Conservation (phyloP, 2,113 vertebrate genomes). For the Tyrannus savana region DNA sequence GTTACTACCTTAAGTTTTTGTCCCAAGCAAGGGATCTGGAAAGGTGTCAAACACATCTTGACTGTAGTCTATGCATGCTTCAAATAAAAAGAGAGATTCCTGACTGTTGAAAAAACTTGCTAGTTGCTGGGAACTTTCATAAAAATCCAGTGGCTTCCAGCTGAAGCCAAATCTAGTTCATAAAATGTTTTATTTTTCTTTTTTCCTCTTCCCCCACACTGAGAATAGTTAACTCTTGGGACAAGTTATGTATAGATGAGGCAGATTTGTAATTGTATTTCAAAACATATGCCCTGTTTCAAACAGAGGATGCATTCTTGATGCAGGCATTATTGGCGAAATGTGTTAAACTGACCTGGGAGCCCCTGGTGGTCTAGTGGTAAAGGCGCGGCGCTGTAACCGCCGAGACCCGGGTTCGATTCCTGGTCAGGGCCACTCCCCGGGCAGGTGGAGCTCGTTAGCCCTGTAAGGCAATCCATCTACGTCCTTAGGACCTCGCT, state of each 20-base stretch:
- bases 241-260: not conserved
- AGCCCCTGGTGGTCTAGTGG: no score
- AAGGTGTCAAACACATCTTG: not conserved
- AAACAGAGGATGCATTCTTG: not conserved
- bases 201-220: not conserved
- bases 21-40: not conserved
- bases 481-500: no score
- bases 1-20: not conserved
- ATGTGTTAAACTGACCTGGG: not conserved
- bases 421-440: no score
- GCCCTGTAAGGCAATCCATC: no score
- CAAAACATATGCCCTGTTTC: not conserved
- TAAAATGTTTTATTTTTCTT: not conserved
- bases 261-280: not conserved
- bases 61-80: not conserved
- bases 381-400: no score
- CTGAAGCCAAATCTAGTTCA: not conserved
- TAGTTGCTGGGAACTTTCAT: not conserved
- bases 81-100: not conserved
- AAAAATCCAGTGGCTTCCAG: not conserved
- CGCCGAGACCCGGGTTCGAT: no score
- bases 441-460: no score
- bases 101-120: not conserved
- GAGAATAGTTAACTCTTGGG: not conserved
- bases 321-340: not conserved